Percentiles rank a stretch among this genome's conserved stretches.
Evolutionary conservation across 2,797 vertebrate genomes (phyloP).

Genomic region (Coracias cyanogaster): DNA sequence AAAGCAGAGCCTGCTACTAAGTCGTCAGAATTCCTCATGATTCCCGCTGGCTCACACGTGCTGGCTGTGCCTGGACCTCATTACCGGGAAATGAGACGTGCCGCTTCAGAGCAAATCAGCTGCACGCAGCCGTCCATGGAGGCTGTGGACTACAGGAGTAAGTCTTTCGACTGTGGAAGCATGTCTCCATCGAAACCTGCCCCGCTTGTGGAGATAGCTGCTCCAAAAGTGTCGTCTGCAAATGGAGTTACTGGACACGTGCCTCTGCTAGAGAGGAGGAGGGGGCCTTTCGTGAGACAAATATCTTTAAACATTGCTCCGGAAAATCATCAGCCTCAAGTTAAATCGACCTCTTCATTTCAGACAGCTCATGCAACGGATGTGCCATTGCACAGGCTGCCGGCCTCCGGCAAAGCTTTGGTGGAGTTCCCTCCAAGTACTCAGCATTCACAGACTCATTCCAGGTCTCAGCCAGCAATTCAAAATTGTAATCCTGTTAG

Average conservation of each 20-base stretch:
- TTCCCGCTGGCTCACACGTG: slow-evolving; percentile 85
- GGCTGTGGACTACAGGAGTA: slow-evolving; percentile 92
- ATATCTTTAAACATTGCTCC: slow-evolving; percentile 95
- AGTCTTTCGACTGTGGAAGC: slow-evolving; percentile 94
- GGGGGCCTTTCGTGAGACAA: slow-evolving; percentile 93
- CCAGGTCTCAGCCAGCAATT: slow-evolving; percentile 73
- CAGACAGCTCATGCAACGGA: slow-evolving; percentile 78
- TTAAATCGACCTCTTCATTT: slow-evolving; percentile 78
- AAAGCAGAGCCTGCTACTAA: slow-evolving; percentile 84
- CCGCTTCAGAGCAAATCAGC: slow-evolving; percentile 93
- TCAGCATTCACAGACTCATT: slow-evolving; percentile 63
- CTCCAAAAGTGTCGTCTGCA: slow-evolving; percentile 76
- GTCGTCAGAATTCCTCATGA: slow-evolving; percentile 84
- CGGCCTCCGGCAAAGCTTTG: slow-evolving; percentile 70
- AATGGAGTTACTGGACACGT: slow-evolving; percentile 80
- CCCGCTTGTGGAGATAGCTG: slow-evolving; percentile 74
- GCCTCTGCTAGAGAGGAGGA: slow-evolving; percentile 94
- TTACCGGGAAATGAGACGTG: slow-evolving; percentile 90
- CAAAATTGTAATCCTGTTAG: slow-evolving; percentile 83
- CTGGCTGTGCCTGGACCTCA: slow-evolving; percentile 87
- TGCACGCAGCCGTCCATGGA: slow-evolving; percentile 91
- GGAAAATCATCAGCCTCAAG: slow-evolving; percentile 84
- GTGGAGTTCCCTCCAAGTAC: slow-evolving; percentile 77
- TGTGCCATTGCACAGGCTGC: slow-evolving; percentile 78
- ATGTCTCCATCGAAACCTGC: slow-evolving; percentile 82